Conservation (phyloP, 1,140 invertebrate species). For the Drosophila quadrilineata region DNA sequence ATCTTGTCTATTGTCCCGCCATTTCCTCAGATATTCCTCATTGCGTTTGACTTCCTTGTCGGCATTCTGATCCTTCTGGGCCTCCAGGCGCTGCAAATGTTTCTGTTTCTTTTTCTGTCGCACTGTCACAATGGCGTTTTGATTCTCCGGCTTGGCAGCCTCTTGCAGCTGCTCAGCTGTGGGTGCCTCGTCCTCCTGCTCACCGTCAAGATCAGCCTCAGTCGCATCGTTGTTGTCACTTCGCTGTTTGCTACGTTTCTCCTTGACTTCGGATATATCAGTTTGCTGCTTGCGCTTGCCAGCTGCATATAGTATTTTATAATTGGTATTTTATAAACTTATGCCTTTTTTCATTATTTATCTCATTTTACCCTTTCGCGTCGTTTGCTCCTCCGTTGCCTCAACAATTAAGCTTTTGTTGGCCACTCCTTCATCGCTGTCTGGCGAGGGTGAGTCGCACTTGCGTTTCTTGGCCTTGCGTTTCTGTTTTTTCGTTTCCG, state of each 20-base stretch:
- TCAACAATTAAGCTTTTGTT: conserved; percentile 68
- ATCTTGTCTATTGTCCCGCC: conserved; percentile 86
- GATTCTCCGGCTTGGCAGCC: conserved; percentile 68
- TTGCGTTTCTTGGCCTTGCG: conserved; percentile 66
- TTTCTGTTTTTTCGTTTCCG: conserved; percentile 46
- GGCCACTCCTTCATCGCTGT: conserved; percentile 66
- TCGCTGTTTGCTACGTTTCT: conserved; percentile 48
- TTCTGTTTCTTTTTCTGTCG: conserved; percentile 77
- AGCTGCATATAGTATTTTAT: conserved; percentile 16
- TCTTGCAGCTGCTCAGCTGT: conserved; percentile 59
- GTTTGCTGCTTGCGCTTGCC: not conserved
- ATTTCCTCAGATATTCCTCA: conserved; percentile 85
- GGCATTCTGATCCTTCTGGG: conserved; percentile 50
- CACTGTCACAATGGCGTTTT: conserved; percentile 62
- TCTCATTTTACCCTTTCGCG: not conserved
- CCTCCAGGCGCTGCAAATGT: conserved; percentile 61
- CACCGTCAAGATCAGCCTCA: conserved; percentile 28
- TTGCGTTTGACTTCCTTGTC: conserved; percentile 78
- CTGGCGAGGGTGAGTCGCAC: conserved; percentile 25
- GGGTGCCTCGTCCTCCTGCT: conserved; percentile 36
- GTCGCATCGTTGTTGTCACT: conserved; percentile 6
- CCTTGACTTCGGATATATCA: conserved; percentile 9
- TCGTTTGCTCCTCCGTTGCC: not conserved
- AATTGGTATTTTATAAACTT: too few relatives aligned
- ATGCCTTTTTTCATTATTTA: not conserved